A percentile compares a stretch with the other conserved stretches of the same genome.
These are phyloP conservation scores for Malurus alboscapulatus DNA, from an alignment of 2,113 vertebrate genomes.

Conservation along the genomic window DNA sequence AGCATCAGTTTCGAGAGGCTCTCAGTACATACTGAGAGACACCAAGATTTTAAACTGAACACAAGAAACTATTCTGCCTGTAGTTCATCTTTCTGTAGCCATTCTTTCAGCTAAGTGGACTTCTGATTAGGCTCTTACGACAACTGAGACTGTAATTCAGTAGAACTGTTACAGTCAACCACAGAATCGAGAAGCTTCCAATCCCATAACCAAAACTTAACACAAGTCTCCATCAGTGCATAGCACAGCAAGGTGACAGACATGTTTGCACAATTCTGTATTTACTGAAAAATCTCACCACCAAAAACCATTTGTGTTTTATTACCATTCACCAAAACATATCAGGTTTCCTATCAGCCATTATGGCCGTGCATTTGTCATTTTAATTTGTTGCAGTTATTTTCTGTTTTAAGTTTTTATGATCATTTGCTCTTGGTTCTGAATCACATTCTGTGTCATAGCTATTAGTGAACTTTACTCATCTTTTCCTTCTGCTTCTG, in stretches of 20 bases:
- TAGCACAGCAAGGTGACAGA: slow-evolving; percentile 24
- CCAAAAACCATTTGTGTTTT: slow-evolving; percentile 29
- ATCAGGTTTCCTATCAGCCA: slow-evolving; percentile 82
- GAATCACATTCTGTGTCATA: slow-evolving; percentile 38
- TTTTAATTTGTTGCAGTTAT: slow-evolving; percentile 76
- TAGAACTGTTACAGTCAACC: not conserved
- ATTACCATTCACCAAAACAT: slow-evolving; percentile 48
- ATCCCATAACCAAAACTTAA: not conserved
- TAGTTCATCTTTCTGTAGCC: not conserved
- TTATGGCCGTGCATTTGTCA: slow-evolving; percentile 73
- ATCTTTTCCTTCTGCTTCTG: slow-evolving; percentile 51
- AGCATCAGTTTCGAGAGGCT: not conserved
- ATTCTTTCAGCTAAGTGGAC: not conserved
- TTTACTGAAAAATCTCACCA: slow-evolving; percentile 46
- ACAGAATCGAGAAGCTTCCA: not conserved
- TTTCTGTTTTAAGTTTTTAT: slow-evolving; percentile 59
- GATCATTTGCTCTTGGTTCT: slow-evolving; percentile 47
- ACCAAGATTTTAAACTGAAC: not conserved
- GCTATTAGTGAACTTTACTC: slow-evolving; percentile 49
- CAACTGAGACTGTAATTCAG: not conserved
- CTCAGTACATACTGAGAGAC: not conserved
- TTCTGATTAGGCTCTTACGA: not conserved
- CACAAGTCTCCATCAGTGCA: not conserved
- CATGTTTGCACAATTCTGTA: slow-evolving; percentile 58
- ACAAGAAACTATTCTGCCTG: not conserved